These are phyloP conservation scores for Arion vulgaris DNA, from an alignment of 1,140 invertebrate genomes.

Conservation along the genomic window DNA sequence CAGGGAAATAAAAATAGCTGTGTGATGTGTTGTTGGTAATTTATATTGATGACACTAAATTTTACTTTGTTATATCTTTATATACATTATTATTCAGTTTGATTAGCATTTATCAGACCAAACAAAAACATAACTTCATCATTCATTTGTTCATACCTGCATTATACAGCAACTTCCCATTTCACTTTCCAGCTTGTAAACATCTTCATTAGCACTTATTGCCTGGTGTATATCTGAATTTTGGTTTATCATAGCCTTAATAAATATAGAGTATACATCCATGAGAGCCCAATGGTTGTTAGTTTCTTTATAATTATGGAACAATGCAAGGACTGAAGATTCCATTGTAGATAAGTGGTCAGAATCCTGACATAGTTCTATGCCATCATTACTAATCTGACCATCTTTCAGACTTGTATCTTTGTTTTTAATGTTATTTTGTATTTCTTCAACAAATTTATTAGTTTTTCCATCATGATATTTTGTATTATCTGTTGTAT, in stretches of 20 bases:
- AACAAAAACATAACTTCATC: too few species aligned
- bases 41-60: too few species aligned
- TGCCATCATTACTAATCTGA: not conserved
- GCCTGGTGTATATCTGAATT: not conserved
- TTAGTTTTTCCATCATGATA: not conserved
- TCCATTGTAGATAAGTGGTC: not conserved
- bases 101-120: too few species aligned
- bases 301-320: constrained; percentile 1
- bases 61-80: too few species aligned
- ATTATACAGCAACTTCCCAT: not conserved
- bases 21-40: too few species aligned
- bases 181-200: not conserved
- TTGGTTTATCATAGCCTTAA: not conserved
- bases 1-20: too few species aligned
- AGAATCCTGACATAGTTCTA: not conserved
- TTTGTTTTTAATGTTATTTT: not conserved
- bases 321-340: not conserved
- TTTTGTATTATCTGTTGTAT: not conserved
- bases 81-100: too few species aligned
- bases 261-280: constrained; percentile 8
- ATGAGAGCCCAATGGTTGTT: constrained; percentile 19
- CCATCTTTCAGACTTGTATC: not conserved
- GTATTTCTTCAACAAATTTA: not conserved
- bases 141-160: constrained; percentile 19
- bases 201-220: not conserved